Evolutionary conservation across 2,113 vertebrate genomes (phyloP), one percentile per base, ranked within the genome.

Genomic region (Nanorana parkeri): DNA sequence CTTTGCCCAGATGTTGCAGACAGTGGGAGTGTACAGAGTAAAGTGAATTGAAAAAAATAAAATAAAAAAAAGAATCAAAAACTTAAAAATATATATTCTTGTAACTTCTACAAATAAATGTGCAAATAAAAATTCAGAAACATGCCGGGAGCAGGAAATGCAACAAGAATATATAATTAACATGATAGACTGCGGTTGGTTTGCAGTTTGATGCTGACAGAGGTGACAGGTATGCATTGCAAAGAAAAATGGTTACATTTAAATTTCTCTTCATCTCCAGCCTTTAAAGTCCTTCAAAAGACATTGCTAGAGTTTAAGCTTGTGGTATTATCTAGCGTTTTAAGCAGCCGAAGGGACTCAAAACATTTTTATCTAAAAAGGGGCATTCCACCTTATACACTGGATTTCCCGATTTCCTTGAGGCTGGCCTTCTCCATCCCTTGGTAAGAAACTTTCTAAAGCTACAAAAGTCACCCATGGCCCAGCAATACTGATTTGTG

Each of bases 81-180:
- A 84, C 66, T 86, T 81, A 67, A 81, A 73, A 73, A 81, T 66
- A 76, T 65, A 74, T 82, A 86, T 87, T 88, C 85, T 77, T 90
- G 69, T 89, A 89, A 86, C 86, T 89, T 89, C 89, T 89, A 92
- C 85, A 89, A 88, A 86, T 86, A 21, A 75, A 68, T 47, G 11
- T 41, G 58, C 0, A 68, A 85, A 69, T 78, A 64, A 85, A 76
- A 8, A 60, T 76, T 83, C 83, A 87, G 91, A 89, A 88, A 87
- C 91, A 90, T 91, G 88, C 92, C 88, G 89, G 89, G 85, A 85
- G 89, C 87, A 86, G 29, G 75, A 63, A 80, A 85, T 85, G 86
- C 85, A 89, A 80, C 89, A 90, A 89, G 72, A 91, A 89, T 87
- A 89, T 80, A 91, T 90, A 28, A 61, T 58, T 17, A 60, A 60